Evolutionary conservation across 1,140 invertebrate genomes (phyloP), one percentile per base, ranked within the genome.

Genomic region (Triops cancriformis): DNA sequence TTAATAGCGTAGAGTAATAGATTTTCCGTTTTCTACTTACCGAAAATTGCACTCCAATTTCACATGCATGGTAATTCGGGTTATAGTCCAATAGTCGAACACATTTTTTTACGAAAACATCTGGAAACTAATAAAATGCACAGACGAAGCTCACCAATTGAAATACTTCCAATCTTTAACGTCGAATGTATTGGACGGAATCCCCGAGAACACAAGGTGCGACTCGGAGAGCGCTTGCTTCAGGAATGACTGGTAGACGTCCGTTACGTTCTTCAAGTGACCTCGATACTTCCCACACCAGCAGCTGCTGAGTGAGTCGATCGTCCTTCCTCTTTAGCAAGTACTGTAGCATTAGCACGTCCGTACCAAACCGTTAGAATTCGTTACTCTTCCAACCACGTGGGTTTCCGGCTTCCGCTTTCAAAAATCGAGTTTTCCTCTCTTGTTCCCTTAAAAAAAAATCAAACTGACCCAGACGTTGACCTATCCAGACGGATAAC

Each of bases 381-480:
- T 23, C 51, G 51, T 64, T 23, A 64, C 51, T 64, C 23, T 64
- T 64, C 0, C 51, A 37, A 64, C 51, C 51, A 64, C 51, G 51
- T 64, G 51, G 51, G 51, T 64, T 64, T 64, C 51, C 51, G 51
- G 51, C 51, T 64, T 64, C 51, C 51, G 51, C 51, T 64, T 18
- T n/a, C 18, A 64, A 23, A 5, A 9, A n/a, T 64, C n/a, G 14
- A 64, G 6, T 18, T 64, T 64, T 64, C 51, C 51, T 64, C 51
- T 18, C 6, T 18, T n/a, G 10, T 18, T 18, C 18, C 18, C 51
- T 64, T 18, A 10, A 23, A 64, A 64, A 64, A 23, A 64, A 64
- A 64, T 23, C 14, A 6, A 64, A 64, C 14, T 64, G 51, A 64
- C 51, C 51, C 51, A 64, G 51, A 64, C 51, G 23, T 64, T 64